phyloP scores from a whole-genome alignment of 2,113 vertebrate species.

The Rhabdornis inornatus region DNA sequence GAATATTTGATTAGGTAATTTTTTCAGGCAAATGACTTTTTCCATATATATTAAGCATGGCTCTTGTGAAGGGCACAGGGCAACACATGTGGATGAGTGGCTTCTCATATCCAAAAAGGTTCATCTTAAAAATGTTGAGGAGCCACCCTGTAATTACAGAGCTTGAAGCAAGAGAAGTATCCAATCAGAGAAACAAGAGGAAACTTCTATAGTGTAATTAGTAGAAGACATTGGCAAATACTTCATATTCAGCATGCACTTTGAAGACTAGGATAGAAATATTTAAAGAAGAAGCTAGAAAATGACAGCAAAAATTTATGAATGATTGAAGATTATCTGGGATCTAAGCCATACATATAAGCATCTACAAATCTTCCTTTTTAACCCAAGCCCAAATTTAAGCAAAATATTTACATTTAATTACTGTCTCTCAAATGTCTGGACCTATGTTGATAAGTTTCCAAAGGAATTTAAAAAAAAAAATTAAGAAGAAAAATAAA shows the following conservation, averaged over 20 bases:
- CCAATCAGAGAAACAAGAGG: slow-evolving; percentile 38
- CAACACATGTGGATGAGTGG: slow-evolving; percentile 16
- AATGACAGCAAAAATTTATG: neutral
- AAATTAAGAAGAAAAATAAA: neutral
- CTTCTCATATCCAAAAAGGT: neutral
- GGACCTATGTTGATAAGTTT: neutral
- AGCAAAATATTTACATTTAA: neutral
- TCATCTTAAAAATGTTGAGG: slow-evolving; percentile 16
- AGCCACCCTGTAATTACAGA: slow-evolving; percentile 23
- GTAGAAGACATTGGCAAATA: neutral
- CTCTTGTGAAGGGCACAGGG: slow-evolving; percentile 65
- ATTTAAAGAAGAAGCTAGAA: neutral
- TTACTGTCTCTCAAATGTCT: neutral
- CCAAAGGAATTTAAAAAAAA: neutral
- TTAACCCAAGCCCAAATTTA: neutral
- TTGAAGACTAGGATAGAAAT: neutral
- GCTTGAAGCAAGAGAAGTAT: slow-evolving; percentile 3
- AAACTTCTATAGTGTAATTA: neutral
- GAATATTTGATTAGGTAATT: slow-evolving; percentile 89
- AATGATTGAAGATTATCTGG: neutral
- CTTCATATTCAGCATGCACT: neutral
- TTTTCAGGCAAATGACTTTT: slow-evolving; percentile 77
- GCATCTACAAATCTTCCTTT: neutral
- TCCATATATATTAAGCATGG: slow-evolving; percentile 80
- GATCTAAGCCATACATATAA: neutral